A percentile compares a stretch with the other conserved stretches of the same genome.
Evolutionary conservation across 2,797 vertebrate species (phyloP).

Genomic region (Melanogrammus aeglefinus): DNA sequence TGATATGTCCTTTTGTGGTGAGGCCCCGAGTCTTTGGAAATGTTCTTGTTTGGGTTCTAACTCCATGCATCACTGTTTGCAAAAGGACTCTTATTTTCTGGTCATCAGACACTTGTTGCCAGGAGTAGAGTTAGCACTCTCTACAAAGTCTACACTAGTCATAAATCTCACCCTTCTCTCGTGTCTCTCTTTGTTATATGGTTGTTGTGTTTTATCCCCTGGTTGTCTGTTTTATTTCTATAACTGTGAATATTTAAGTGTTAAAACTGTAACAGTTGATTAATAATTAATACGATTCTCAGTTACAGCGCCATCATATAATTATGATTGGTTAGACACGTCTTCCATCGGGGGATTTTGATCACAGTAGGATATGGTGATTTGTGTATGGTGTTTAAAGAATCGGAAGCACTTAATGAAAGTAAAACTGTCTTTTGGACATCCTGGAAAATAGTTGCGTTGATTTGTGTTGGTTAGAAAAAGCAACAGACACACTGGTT

Average conservation of each 20-base stretch:
- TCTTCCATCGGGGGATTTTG: not conserved
- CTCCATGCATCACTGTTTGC: not conserved
- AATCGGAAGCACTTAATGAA: not conserved
- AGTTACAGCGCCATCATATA: not conserved
- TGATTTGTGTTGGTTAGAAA: not conserved
- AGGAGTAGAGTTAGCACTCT: too few species aligned
- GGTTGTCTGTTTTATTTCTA: not conserved
- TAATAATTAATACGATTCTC: constrained; percentile 16
- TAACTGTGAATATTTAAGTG: not conserved
- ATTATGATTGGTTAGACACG: not conserved
- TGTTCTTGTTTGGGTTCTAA: not conserved
- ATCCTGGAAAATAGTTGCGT: not conserved
- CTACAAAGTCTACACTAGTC: too few species aligned
- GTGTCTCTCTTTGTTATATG: not conserved
- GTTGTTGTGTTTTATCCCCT: not conserved
- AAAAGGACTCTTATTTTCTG: not conserved
- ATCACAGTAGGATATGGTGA: not conserved
- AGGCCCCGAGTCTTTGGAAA: not conserved
- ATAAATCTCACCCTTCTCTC: not conserved
- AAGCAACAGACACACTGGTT: constrained; percentile 6
- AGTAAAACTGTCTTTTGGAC: not conserved
- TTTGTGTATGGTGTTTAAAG: not conserved
- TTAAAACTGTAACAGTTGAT: not conserved
- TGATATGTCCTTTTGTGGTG: not conserved
- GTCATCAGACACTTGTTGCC: not conserved